Conservation (phyloP, 2,113 vertebrate genomes). For the human (Homo sapiens) region DNA sequence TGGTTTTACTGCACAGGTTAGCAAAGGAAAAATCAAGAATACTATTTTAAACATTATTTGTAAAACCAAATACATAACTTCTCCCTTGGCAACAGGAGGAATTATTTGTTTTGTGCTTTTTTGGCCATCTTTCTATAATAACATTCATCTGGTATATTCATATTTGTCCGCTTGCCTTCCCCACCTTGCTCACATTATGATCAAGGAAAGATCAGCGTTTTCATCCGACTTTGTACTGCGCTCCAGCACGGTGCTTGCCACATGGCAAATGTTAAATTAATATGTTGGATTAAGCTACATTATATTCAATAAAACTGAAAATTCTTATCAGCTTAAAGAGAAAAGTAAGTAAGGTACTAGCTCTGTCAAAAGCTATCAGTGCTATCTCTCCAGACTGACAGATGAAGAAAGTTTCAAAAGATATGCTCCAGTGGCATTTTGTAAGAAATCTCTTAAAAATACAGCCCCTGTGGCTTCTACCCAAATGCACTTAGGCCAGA, state of each 20-base stretch:
- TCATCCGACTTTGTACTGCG: neutral
- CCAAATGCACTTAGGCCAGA: neutral
- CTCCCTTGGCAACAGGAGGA: neutral
- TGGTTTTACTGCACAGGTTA: neutral
- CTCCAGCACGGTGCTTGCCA: neutral
- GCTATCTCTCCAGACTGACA: neutral
- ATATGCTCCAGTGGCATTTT: neutral
- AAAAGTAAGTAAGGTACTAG: neutral
- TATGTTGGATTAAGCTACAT: neutral
- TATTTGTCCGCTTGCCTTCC: neutral
- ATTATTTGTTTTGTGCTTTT: neutral
- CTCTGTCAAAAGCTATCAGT: neutral
- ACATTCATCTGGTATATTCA: too few relatives aligned
- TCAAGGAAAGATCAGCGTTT: neutral
- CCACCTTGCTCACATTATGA: neutral
- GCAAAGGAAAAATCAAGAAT: neutral
- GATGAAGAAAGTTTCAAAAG: neutral
- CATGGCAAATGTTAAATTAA: neutral
- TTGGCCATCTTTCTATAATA: neutral
- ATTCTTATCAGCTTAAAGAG: neutral
- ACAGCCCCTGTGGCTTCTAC: neutral
- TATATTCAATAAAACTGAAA: neutral
- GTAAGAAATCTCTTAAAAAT: slow-evolving; percentile 24
- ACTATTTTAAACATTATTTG: neutral
- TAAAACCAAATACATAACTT: neutral